These are phyloP conservation scores for Cydia amplana DNA, from an alignment of 1,140 invertebrate genomes.

Conservation along the genomic window DNA sequence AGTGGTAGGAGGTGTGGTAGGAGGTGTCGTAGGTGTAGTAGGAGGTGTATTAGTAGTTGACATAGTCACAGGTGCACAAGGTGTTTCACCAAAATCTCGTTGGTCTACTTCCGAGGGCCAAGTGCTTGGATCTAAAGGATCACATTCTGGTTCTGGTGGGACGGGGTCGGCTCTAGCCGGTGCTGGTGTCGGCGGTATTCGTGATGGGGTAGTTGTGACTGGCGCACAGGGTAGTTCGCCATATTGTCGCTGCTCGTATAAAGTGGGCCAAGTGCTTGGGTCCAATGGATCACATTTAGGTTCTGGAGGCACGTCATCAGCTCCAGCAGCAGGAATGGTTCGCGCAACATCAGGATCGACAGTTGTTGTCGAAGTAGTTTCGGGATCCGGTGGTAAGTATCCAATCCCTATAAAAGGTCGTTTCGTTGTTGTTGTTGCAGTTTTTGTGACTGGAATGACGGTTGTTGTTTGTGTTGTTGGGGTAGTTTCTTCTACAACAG, in stretches of 20 bases:
- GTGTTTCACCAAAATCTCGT: background rate
- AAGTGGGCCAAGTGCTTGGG: background rate
- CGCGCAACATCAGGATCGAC: background rate
- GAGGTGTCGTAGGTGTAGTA: background rate
- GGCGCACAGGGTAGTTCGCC: background rate
- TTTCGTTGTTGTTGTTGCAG: background rate
- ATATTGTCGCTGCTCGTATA: background rate
- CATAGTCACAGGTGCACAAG: background rate
- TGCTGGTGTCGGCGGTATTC: background rate
- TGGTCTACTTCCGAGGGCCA: background rate
- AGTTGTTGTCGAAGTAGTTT: background rate
- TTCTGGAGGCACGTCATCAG: background rate
- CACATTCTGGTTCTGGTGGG: background rate
- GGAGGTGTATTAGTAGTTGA: no score
- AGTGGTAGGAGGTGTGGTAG: no score
- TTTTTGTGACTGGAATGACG: background rate
- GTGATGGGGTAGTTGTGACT: background rate
- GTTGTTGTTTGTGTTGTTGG: background rate
- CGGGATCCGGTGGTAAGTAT: background rate
- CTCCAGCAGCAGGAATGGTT: background rate
- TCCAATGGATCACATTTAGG: background rate
- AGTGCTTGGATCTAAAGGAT: background rate
- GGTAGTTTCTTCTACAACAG: background rate
- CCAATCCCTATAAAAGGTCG: background rate
- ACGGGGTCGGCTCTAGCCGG: background rate